Base-by-base conservation (phyloP, 2,113 vertebrate species). In the Hydropotes inermis region DNA sequence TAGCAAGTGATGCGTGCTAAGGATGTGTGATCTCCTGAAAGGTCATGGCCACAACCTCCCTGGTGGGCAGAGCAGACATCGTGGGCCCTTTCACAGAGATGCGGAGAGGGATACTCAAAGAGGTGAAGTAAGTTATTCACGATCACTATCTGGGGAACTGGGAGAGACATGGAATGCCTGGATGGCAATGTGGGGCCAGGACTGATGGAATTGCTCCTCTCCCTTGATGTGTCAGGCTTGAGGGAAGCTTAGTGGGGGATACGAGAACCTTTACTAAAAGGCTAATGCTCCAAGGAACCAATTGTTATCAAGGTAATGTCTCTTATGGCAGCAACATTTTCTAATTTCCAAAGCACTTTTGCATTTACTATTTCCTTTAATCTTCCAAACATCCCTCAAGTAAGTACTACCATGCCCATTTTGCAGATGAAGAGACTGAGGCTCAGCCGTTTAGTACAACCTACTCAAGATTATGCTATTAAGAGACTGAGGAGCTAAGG, bases 361-460 rank as follows among this genome's bases (percentile, higher is more conserved):
- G n/a, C 45, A 36, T 11, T 23, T 13, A 14, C 30, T 8, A 3
- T 79, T 21, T 84, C 60, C 50, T 92, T 60, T 76, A 39, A 54
- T 15, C 30, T 6, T 52, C 52, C 13, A 21, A 57, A 39, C 2
- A 28, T 28, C n/a, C 67, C 23, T 33, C 0, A 6, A 30, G 1
- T 12, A 54, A 28, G 7, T n/a, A 2, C 10, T 88, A 2, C 45
- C 0, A 5, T 7, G 21, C 27, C 25, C 17, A 50, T 33, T 82
- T 39, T 28, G 9, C 36, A 55, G 76, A 52, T 6, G 43, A 81
- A 55, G 81, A 91, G 39, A 45, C 19, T 6, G 67, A 86, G 50
- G n/a, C 14, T 43, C 21, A 0, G 15, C 9, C 2, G 0, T 33
- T 39, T 39, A 33, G 36, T 78, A 28, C 10, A 30, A 11, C 36